Evolutionary conservation across 1,140 invertebrate genomes (phyloP), one percentile per base, ranked within the genome.

Genomic region (Macrotrachela quadricornifera): DNA sequence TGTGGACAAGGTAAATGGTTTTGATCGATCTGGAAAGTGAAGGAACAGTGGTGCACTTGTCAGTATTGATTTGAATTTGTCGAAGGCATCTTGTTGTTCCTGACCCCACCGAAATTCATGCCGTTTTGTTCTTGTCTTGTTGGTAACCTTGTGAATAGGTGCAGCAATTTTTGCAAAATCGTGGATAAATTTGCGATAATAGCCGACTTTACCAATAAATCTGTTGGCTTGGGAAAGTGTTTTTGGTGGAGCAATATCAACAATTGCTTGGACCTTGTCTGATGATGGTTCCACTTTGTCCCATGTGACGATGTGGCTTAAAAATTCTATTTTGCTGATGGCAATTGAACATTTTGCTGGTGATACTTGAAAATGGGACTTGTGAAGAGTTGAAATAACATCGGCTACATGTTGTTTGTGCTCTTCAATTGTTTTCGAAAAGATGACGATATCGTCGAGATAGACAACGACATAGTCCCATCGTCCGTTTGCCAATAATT

Each of bases 131-230:
- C 46, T 42, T n/a, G 30, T n/a, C n/a, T 55, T 50, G n/a, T 56
- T 57, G 12, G 49, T 50, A 45, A 60, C 37, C 47, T 58, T 56
- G 37, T 51, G 58, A 12, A 62, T 44, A 10, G 57, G 62, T 48
- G 43, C 43, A 30, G 59, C 59, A 18, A 62, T 61, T 13, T 56
- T 52, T 0, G 60, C 49, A 53, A 57, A 64, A n/a, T 57, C 47
- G 17, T 36, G 17, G 17, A 64, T 56, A 54, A 60, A 65, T 46
- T 57, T 56, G 13, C 63, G 37, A 55, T 63, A 64, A 49, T 61
- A 65, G n/a, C 57, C 58, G 10, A 53, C 54, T 51, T 62, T 56
- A 40, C 63, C 62, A 4, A 67, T 36, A 51, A 69, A 69, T 16
- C 49, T 37, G 49, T 59, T 36, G 0, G 68, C 41, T 37, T 62